Conservation (phyloP, 1,140 invertebrate species). For the Sinonovacula constricta region DNA sequence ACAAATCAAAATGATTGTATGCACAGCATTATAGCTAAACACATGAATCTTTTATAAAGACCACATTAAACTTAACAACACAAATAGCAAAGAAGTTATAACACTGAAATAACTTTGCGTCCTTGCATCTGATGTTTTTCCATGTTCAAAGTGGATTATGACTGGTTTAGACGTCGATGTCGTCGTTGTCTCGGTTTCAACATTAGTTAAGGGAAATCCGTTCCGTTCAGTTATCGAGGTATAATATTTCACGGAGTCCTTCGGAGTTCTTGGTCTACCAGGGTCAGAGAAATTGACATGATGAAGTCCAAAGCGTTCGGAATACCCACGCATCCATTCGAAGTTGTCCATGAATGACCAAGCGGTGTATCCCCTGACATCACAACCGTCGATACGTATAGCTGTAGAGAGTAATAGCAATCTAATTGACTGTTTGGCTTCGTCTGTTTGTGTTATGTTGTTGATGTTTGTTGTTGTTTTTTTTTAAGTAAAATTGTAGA, state of each 20-base stretch:
- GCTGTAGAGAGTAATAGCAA: conserved; percentile 48
- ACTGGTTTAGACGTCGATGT: not conserved
- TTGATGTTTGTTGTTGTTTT: too few relatives aligned
- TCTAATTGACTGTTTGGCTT: too few relatives aligned
- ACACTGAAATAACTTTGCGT: too few relatives aligned
- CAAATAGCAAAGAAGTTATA: too few relatives aligned
- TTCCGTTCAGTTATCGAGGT: conserved; percentile 65
- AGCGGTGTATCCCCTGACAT: conserved; percentile 84
- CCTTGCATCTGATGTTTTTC: too few relatives aligned
- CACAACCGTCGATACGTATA: conserved; percentile 82
- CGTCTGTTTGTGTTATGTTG: too few relatives aligned
- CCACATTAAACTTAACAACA: too few relatives aligned
- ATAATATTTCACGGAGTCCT: conserved; percentile 82
- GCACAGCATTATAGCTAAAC: too few relatives aligned
- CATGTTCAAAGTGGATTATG: too few relatives aligned
- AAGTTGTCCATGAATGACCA: conserved; percentile 91
- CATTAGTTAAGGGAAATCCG: conserved; percentile 64
- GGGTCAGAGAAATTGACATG: conserved; percentile 86
- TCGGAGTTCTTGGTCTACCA: conserved; percentile 83
- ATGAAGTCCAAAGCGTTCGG: conserved; percentile 85
- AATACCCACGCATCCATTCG: conserved; percentile 84
- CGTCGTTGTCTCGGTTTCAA: not conserved
- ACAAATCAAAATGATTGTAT: too few relatives aligned
- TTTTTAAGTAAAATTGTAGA: too few relatives aligned
- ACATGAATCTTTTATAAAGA: too few relatives aligned